Evolutionary conservation across 2,888 invertebrate genomes (phyloP).

Genomic region (Spisula subtruncata): DNA sequence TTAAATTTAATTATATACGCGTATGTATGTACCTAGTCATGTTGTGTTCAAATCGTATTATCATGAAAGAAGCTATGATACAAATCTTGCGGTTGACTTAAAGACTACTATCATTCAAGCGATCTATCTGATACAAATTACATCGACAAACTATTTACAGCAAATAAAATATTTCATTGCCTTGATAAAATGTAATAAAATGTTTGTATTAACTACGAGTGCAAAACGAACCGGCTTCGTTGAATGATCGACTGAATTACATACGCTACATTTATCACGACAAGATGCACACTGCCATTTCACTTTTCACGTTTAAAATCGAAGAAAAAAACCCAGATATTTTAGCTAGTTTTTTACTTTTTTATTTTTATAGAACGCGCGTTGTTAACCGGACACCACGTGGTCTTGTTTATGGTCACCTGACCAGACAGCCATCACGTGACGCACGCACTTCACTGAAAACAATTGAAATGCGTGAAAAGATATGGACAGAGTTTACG

Average conservation of each 20-base stretch:
- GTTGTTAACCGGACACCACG: not conserved
- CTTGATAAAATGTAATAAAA: not conserved
- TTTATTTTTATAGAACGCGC: not conserved
- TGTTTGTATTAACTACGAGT: not conserved
- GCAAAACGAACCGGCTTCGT: not conserved
- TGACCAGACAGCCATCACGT: slow-evolving; percentile 14
- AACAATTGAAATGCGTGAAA: not conserved
- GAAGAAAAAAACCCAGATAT: not conserved
- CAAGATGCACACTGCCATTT: no score
- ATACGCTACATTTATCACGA: not conserved
- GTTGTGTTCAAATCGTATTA: not conserved
- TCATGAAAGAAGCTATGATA: not conserved
- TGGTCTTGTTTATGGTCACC: not conserved
- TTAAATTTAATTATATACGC: not conserved
- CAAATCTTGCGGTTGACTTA: not conserved
- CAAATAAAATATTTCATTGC: slow-evolving; percentile 22
- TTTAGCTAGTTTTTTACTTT: not conserved
- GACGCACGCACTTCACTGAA: not conserved
- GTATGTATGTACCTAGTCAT: not conserved
- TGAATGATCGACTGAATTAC: not conserved
- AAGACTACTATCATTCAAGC: not conserved
- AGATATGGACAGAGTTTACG: not conserved
- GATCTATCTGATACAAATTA: not conserved
- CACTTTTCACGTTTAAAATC: not conserved
- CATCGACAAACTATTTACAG: not conserved